Evolutionary conservation across 2,888 invertebrate species (phyloP), one percentile per base, ranked within the genome.

Genomic region (Ischnura elegans): DNA sequence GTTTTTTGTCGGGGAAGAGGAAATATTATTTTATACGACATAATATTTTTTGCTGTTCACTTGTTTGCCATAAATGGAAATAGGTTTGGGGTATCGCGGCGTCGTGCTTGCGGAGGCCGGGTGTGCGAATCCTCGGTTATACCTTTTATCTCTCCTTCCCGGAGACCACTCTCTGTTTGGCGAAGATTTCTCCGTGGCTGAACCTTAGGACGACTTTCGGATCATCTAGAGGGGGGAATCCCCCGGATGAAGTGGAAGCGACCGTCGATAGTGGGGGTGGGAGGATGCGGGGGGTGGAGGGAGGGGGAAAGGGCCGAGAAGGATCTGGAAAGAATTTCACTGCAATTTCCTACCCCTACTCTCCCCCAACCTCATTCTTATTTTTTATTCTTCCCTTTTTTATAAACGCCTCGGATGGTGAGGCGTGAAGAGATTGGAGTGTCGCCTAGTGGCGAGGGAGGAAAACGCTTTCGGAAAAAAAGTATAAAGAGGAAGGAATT

Each of bases 301-400:
- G 61, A 61, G 61, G 1, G 4, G 1, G 4, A n/a, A 5, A 8
- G n/a, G 3, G 61, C n/a, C n/a, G 4, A n/a, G n/a, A 6, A 8
- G 5, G 86, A 43, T 43, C n/a, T 43, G 46, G 90, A 43, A 61
- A 47, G 43, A 90, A 90, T 90, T 90, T 90, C 90, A 66, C 66
- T 90, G 90, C 90, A 90, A 90, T 90, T 90, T 90, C 90, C 90
- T 90, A 42, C 90, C 66, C 76, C 76, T 76, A 19, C 8, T 13
- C 5, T 36, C 36, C 76, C 36, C n/a, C 36, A 3, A 61, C 51
- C 13, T 19, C 51, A 13, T 51, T 8, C 51, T 5, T 8, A 19
- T 51, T 51, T 51, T 51, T 10, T 51, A 19, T 47, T 47, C 47
- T n/a, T n/a, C n/a, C n/a, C n/a, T n/a, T n/a, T n/a, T 47, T 47